Evolutionary conservation across 2,888 invertebrate genomes (phyloP).

Genomic region (Trissolcus japonicus): DNA sequence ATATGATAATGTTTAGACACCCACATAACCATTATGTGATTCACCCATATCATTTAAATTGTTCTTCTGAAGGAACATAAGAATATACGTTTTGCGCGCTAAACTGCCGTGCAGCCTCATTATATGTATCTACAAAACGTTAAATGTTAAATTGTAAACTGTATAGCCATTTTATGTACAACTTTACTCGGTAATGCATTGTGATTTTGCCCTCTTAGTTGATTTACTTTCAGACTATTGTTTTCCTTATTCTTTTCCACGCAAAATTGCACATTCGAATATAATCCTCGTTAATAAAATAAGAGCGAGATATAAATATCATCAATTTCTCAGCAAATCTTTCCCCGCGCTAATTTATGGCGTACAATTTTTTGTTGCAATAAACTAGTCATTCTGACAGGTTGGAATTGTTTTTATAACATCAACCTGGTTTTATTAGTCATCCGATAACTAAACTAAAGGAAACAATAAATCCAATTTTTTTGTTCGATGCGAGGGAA

Average conservation of each 20-base stretch:
- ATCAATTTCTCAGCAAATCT: too few relatives aligned
- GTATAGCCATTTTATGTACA: neutral
- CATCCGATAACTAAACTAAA: too few relatives aligned
- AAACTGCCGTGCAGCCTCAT: neutral
- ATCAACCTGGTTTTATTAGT: neutral
- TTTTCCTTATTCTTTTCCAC: too few relatives aligned
- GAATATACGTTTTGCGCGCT: too few relatives aligned
- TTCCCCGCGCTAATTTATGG: too few relatives aligned
- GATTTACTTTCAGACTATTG: too few relatives aligned
- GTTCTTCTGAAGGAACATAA: neutral
- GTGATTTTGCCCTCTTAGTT: neutral
- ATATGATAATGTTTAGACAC: conserved; percentile 8
- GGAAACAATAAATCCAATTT: too few relatives aligned
- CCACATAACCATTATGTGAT: neutral
- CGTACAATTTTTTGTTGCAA: neutral
- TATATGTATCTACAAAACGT: neutral
- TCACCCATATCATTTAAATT: conserved; percentile 5
- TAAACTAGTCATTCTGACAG: neutral
- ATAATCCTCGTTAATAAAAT: too few relatives aligned
- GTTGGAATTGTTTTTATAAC: neutral
- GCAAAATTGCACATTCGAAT: too few relatives aligned
- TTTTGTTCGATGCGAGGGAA: too few relatives aligned
- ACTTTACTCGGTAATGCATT: conserved; percentile 1
- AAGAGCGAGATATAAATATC: too few relatives aligned
- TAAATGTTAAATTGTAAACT: conserved; percentile 8